Evolutionary conservation across 30 jellyfish, hydroid and myxozoan species (phyloP).

Genomic region (Turritopsis dohrnii): DNA sequence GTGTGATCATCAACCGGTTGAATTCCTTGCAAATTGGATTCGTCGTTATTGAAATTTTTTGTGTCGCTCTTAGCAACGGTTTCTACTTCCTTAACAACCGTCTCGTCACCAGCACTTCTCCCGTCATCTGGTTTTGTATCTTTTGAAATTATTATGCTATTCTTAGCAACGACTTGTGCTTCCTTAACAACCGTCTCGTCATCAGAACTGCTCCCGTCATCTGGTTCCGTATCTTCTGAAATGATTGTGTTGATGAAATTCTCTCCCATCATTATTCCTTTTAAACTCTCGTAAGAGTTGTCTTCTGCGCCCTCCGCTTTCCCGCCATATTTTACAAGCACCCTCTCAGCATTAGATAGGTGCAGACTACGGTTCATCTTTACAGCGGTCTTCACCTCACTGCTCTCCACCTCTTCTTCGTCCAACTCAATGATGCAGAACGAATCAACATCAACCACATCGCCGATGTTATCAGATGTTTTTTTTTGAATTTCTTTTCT

Average conservation of each 20-base stretch:
- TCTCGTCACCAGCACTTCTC: background rate
- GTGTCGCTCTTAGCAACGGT: background rate
- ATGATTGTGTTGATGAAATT: background rate
- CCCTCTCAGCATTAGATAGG: background rate
- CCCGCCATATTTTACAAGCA: background rate
- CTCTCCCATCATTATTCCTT: background rate
- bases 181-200: background rate
- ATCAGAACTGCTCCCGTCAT: background rate
- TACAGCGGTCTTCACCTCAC: background rate
- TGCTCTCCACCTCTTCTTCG: background rate
- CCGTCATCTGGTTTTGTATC: background rate
- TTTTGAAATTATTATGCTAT: no score
- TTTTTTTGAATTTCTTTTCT: background rate
- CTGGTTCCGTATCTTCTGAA: background rate
- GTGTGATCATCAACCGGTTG: background rate
- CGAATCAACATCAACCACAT: background rate
- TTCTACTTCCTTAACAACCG: background rate
- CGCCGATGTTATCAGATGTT: background rate
- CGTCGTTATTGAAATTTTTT: background rate
- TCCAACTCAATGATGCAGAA: background rate
- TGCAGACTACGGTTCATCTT: background rate
- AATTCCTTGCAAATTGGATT: background rate
- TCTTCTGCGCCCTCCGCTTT: background rate
- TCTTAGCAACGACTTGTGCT: background rate
- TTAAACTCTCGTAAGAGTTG: background rate